A percentile compares a stretch with the other conserved stretches of the same genome.
These are phyloP conservation scores for Oxycera nigricornis DNA, from an alignment of 2,888 invertebrate genomes.

Conservation along the genomic window DNA sequence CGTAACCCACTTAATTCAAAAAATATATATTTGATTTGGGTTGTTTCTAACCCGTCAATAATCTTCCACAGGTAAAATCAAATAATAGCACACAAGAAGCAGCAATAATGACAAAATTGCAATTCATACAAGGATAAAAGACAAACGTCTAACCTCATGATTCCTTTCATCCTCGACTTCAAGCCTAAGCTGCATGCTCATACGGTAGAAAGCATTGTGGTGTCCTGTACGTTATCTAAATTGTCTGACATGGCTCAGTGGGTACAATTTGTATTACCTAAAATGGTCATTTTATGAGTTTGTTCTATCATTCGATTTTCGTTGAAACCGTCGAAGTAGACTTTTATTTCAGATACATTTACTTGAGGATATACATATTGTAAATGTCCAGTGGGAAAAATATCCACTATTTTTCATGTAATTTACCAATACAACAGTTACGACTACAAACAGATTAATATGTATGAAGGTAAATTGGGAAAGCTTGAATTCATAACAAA, in stretches of 20 bases:
- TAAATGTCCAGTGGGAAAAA: no score
- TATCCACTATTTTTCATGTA: no score
- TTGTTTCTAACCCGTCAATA: no score
- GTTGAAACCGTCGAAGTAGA: conserved; percentile 36
- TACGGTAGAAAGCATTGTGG: neutral
- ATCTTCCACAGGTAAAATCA: neutral
- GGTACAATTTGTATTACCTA: conserved; percentile 47
- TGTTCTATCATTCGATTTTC: conserved; percentile 46
- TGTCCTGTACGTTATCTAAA: conserved; percentile 44
- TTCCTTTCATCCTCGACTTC: neutral
- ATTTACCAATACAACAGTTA: no score
- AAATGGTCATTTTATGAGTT: conserved; percentile 47
- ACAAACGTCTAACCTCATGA: neutral
- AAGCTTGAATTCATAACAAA: no score
- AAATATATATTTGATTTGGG: no score
- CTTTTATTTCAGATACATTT: neutral
- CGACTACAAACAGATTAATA: no score
- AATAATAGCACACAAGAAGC: neutral
- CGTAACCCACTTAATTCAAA: no score
- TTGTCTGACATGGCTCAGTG: conserved; percentile 46
- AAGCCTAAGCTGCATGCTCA: neutral
- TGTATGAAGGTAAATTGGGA: no score
- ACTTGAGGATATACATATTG: no score
- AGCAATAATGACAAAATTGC: neutral
- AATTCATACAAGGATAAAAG: neutral